phyloP scores from a whole-genome alignment of 2,888 invertebrate genomes.

The Meta bourneti region DNA sequence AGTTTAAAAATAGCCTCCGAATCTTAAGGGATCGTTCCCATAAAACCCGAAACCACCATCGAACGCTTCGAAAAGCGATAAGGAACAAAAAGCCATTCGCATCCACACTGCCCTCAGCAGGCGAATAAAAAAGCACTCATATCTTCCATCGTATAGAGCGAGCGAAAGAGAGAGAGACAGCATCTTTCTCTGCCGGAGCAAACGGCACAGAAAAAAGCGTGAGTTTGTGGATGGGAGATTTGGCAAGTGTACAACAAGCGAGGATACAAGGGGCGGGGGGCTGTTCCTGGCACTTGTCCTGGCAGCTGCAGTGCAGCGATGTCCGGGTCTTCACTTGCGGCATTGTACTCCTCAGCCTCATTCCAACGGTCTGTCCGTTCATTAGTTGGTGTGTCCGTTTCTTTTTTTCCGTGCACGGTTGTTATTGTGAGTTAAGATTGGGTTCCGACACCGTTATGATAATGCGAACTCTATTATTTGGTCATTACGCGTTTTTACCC shows the following conservation, averaged over 20 bases:
- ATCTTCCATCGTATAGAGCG: not conserved
- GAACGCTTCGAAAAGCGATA: no score
- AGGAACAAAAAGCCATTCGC: no score
- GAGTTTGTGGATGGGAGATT: slow-evolving; percentile 53
- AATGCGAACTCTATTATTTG: slow-evolving; percentile 18
- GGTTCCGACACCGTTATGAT: not conserved
- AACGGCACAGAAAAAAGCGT: not conserved
- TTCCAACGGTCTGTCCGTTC: slow-evolving; percentile 1
- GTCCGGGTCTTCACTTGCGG: slow-evolving; percentile 23
- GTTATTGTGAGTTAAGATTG: not conserved
- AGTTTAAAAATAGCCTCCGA: no score
- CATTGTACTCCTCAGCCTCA: slow-evolving; percentile 16
- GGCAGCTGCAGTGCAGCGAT: slow-evolving; percentile 68
- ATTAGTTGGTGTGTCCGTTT: slow-evolving; percentile 33
- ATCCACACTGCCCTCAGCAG: no score
- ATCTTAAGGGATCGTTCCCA: no score
- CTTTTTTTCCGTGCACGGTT: not conserved
- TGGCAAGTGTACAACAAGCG: slow-evolving; percentile 68
- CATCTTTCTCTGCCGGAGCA: not conserved
- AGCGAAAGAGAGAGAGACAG: not conserved
- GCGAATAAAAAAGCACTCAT: not conserved
- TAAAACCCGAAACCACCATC: no score
- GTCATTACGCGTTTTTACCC: not conserved
- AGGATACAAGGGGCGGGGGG: slow-evolving; percentile 22
- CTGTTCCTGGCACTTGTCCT: slow-evolving; percentile 65